A percentile compares a stretch with the other conserved stretches of the same genome.
phyloP scores from a whole-genome alignment of 2,113 vertebrate genomes.

The Hyla sarda region DNA sequence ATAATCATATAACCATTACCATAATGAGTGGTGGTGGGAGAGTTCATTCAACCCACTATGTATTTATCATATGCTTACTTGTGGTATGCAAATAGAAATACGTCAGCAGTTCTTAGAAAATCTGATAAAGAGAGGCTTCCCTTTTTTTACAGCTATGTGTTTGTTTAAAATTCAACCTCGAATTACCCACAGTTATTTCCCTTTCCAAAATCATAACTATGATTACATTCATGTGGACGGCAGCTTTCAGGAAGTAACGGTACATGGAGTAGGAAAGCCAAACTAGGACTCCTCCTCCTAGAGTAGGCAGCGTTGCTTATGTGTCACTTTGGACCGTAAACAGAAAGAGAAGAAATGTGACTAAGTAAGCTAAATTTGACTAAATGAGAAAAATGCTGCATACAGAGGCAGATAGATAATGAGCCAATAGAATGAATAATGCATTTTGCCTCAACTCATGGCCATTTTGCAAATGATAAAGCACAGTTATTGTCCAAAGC shows the following conservation, averaged over 20 bases:
- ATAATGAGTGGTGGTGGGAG: not conserved
- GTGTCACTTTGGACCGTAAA: too few species aligned
- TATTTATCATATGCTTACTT: not conserved
- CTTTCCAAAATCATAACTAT: not conserved
- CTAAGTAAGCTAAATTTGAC: too few species aligned
- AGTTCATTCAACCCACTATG: not conserved
- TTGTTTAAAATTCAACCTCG: not conserved
- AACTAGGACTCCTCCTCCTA: too few species aligned
- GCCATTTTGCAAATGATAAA: too few species aligned
- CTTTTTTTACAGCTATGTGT: not conserved
- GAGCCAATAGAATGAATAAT: too few species aligned
- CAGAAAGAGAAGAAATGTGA: too few species aligned
- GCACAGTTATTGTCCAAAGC: too few species aligned
- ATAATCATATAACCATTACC: too few species aligned
- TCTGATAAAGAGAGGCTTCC: conserved; percentile 5
- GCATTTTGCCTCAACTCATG: too few species aligned
- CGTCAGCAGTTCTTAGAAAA: not conserved
- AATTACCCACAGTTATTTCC: not conserved
- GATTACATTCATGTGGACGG: not conserved
- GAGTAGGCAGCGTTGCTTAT: too few species aligned
- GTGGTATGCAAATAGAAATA: conserved; percentile 13
- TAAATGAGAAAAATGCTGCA: too few species aligned
- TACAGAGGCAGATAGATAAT: too few species aligned
- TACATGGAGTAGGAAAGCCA: not conserved
- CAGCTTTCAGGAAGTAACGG: not conserved